Conservation (phyloP, 2,113 vertebrate genomes). For the Strix aluco region DNA sequence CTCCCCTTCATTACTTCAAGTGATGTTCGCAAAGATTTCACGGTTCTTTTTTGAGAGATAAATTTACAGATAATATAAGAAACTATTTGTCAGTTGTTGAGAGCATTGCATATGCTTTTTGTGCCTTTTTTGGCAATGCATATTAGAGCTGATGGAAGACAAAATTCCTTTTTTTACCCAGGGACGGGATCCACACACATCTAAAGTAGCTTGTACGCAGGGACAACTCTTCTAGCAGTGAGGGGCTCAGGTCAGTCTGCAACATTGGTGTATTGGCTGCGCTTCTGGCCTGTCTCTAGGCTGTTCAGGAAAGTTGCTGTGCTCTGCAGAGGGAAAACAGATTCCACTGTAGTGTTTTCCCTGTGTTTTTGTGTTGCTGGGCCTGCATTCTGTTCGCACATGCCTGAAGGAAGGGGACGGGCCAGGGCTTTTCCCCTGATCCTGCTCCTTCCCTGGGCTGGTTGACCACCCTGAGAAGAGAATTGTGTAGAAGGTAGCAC, state of each 20-base stretch:
- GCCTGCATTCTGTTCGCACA: background rate
- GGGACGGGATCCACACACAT: fast-evolving
- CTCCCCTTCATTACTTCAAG: background rate
- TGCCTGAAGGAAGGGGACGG: background rate
- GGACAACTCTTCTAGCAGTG: background rate
- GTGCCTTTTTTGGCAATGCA: background rate
- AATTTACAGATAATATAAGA: background rate
- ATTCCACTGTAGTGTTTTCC: background rate
- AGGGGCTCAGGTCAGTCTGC: background rate
- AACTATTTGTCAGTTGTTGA: background rate
- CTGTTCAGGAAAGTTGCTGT: background rate
- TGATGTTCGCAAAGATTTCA: background rate
- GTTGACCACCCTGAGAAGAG: background rate
- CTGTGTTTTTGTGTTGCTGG: background rate
- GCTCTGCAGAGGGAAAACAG: background rate
- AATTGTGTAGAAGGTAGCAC: background rate
- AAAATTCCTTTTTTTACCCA: background rate
- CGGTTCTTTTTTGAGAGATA: background rate
- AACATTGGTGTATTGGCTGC: background rate
- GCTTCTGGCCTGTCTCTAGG: background rate
- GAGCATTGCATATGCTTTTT: background rate
- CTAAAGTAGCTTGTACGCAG: background rate
- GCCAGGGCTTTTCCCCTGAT: background rate
- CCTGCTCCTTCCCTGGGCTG: background rate
- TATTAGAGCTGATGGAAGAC: background rate